phyloP scores from a whole-genome alignment of 2,113 vertebrate genomes.

The Amazona vittata region DNA sequence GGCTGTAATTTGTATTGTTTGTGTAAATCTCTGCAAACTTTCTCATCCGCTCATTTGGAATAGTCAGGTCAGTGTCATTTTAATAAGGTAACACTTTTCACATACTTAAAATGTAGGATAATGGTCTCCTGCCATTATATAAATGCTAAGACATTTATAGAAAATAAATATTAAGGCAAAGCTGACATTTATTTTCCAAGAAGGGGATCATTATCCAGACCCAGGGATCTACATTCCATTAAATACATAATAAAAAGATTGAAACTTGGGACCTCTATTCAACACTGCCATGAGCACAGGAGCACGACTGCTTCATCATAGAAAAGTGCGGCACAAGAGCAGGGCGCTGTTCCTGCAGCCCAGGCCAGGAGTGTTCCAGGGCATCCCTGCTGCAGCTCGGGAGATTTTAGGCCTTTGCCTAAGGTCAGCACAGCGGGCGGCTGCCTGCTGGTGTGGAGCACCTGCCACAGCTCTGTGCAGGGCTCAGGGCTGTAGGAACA shows the following conservation, averaged over 20 bases:
- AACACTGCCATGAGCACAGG: neutral
- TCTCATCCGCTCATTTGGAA: constrained; percentile 58
- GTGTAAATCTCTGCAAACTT: constrained; percentile 74
- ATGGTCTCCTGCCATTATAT: constrained; percentile 65
- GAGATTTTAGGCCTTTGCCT: neutral
- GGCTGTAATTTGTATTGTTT: constrained; percentile 66
- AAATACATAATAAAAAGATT: constrained; percentile 16
- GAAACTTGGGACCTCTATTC: constrained; percentile 8
- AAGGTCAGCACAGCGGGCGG: neutral
- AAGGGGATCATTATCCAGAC: constrained; percentile 71
- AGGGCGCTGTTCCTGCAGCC: neutral
- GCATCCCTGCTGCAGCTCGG: neutral
- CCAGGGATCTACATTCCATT: constrained; percentile 51
- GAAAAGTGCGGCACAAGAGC: constrained; percentile 1
- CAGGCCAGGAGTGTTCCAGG: neutral
- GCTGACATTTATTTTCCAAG: constrained; percentile 79
- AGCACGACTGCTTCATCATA: neutral
- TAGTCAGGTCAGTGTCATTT: constrained; percentile 72
- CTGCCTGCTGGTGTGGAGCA: neutral
- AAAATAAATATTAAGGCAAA: constrained; percentile 82
- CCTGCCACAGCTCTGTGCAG: neutral
- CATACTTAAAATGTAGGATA: constrained; percentile 63
- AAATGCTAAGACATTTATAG: constrained; percentile 79
- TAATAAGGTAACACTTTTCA: constrained; percentile 81
- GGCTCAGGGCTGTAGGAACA: neutral